phyloP scores from a whole-genome alignment of 2,888 invertebrate species.

The Diogma glabrata region DNA sequence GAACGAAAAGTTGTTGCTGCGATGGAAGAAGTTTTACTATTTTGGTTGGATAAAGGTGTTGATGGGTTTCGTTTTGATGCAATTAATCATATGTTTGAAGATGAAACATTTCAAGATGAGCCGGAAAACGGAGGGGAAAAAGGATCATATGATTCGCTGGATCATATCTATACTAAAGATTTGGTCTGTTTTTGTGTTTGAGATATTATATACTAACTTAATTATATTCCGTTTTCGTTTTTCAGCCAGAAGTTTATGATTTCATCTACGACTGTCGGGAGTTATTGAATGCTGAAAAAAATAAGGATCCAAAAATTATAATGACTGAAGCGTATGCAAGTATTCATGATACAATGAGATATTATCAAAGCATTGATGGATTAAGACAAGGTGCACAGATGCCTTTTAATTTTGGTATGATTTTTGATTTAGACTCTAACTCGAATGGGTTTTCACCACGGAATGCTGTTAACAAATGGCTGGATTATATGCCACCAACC shows the following conservation, averaged over 20 bases:
- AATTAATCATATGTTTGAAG: conserved; percentile 52
- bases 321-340: conserved; percentile 45
- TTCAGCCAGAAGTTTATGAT: conserved; percentile 35
- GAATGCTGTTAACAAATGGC: conserved; percentile 40
- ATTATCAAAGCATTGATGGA: conserved; percentile 38
- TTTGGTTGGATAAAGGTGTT: conserved; percentile 74
- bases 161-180: conserved; percentile 52
- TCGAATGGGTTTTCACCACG: conserved; percentile 41
- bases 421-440: conserved; percentile 36
- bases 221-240: no score
- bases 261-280: conserved; percentile 45
- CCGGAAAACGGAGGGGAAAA: conserved; percentile 39
- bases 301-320: conserved; percentile 30
- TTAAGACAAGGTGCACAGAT: conserved; percentile 38
- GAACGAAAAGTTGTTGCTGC: conserved; percentile 54
- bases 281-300: no score
- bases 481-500: conserved; percentile 41
- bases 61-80: conserved; percentile 82
- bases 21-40: conserved; percentile 54
- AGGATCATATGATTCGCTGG: conserved; percentile 42
- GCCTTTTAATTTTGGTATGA: conserved; percentile 48
- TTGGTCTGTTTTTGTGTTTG: no score
- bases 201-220: no score
- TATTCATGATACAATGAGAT: conserved; percentile 40
- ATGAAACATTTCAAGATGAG: conserved; percentile 43